phyloP scores from a whole-genome alignment of 1,140 invertebrate species.

The Stegodyphus dumicola region DNA sequence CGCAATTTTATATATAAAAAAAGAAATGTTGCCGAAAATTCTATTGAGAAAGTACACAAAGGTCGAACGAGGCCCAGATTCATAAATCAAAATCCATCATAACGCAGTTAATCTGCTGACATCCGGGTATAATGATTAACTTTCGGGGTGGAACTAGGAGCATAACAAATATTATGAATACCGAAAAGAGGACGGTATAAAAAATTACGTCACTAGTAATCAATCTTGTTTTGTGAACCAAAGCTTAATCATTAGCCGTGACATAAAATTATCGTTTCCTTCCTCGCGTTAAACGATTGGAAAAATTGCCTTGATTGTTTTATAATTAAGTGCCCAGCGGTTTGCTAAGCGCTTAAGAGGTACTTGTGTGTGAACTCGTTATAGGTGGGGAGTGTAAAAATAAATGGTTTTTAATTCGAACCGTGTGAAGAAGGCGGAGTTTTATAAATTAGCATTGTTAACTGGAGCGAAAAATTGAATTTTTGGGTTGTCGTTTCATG shows the following conservation, averaged over 20 bases:
- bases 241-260: constrained; percentile 37
- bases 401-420: constrained; percentile 37
- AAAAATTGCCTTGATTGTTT: constrained; percentile 51
- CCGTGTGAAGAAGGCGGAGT: not conserved
- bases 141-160: constrained; percentile 19
- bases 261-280: constrained; percentile 41
- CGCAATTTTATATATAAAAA: too few species aligned
- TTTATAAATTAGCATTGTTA: constrained; percentile 33
- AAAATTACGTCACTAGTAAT: constrained; percentile 15
- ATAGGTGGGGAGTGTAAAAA: constrained; percentile 1
- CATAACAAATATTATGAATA: constrained; percentile 43
- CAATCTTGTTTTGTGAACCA: constrained; percentile 36
- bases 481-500: too few species aligned
- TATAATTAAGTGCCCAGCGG: constrained; percentile 42
- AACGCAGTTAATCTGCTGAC: constrained; percentile 50
- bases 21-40: too few species aligned
- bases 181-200: constrained; percentile 9
- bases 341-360: constrained; percentile 36
- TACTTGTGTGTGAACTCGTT: not conserved
- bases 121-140: constrained; percentile 40
- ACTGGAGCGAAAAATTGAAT: constrained; percentile 34
- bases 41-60: too few species aligned
- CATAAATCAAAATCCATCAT: constrained; percentile 52
- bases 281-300: constrained; percentile 26
- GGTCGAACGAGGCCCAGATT: not conserved